Evolutionary conservation across 2,113 vertebrate species (phyloP).

Genomic region (Podarcis muralis): DNA sequence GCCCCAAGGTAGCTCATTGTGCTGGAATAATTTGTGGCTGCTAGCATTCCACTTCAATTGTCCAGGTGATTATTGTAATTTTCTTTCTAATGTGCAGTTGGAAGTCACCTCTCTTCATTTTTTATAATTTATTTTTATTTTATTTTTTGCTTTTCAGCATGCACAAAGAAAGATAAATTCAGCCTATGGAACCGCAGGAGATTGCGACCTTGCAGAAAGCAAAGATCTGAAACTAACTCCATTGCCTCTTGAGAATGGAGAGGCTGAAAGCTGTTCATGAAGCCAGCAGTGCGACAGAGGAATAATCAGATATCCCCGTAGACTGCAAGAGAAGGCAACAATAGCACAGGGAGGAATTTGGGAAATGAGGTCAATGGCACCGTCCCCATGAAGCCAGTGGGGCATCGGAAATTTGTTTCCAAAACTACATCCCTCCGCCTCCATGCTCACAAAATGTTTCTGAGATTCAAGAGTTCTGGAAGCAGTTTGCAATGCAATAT

Average conservation of each 20-base stretch:
- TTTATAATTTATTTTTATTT: background rate
- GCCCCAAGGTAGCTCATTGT: slow-evolving; percentile 31
- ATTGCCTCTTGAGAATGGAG: background rate
- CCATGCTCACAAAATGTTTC: background rate
- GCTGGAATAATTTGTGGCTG: slow-evolving; percentile 25
- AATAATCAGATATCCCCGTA: slow-evolving; percentile 23
- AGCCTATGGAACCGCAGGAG: slow-evolving; percentile 20
- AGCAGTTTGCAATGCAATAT: background rate
- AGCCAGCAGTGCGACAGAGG: slow-evolving; percentile 22
- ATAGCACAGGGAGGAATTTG: background rate
- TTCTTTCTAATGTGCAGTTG: background rate
- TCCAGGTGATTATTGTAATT: background rate
- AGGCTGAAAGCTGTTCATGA: slow-evolving; percentile 51
- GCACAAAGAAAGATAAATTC: slow-evolving; percentile 15
- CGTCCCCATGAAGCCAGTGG: background rate
- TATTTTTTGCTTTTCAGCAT: slow-evolving; percentile 2
- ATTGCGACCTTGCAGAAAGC: slow-evolving; percentile 43
- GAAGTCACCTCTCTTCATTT: slow-evolving; percentile 15
- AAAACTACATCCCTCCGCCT: too few species aligned
- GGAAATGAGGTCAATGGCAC: background rate
- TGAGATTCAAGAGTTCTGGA: background rate
- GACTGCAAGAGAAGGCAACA: slow-evolving; percentile 1
- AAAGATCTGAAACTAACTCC: slow-evolving; percentile 40
- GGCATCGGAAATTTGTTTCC: background rate
- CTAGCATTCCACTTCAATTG: slow-evolving; percentile 25